A percentile compares a stretch with the other conserved stretches of the same genome.
These are phyloP conservation scores for Beroe forskalii DNA, from an alignment of 37 sponge, comb jelly and placozoan species.

Conservation along the genomic window DNA sequence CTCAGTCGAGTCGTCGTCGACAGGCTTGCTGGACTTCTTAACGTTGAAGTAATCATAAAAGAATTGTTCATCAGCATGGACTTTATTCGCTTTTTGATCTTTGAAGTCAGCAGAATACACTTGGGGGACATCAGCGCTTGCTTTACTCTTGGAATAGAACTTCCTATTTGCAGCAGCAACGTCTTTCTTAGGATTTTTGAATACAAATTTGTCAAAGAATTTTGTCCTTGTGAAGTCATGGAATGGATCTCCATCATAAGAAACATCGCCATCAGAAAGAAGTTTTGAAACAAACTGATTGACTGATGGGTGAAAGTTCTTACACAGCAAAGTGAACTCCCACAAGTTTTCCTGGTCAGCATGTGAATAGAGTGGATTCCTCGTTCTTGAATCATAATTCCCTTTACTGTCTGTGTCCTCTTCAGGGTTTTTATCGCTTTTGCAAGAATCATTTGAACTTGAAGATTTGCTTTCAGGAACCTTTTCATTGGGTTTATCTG, in stretches of 20 bases:
- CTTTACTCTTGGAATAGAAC: slow-evolving; percentile 71
- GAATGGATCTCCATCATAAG: slow-evolving; percentile 87
- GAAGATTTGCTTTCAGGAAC: not conserved
- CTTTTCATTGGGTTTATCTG: too few species aligned
- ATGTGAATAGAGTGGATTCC: slow-evolving; percentile 55
- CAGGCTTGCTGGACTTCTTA: not conserved
- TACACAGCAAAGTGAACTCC: slow-evolving; percentile 15
- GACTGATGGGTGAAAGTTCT: slow-evolving; percentile 49
- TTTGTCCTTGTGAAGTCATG: slow-evolving; percentile 86
- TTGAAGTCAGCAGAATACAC: slow-evolving; percentile 76
- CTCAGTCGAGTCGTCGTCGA: not conserved
- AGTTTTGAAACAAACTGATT: slow-evolving; percentile 45
- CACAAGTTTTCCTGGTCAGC: slow-evolving; percentile 50
- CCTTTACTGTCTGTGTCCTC: not conserved
- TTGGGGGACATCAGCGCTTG: slow-evolving; percentile 74
- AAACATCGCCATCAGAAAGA: slow-evolving; percentile 65
- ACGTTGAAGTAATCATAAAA: slow-evolving; percentile 77
- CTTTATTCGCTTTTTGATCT: slow-evolving; percentile 70
- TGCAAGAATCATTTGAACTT: not conserved
- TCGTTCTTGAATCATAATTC: not conserved
- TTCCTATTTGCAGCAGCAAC: slow-evolving; percentile 74
- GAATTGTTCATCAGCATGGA: slow-evolving; percentile 83
- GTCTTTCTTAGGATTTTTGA: slow-evolving; percentile 92
- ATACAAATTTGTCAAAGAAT: slow-evolving; percentile 93
- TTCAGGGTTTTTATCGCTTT: not conserved